Conservation (phyloP, 2,888 invertebrate genomes). For the Pseudolycoriella hygida region DNA sequence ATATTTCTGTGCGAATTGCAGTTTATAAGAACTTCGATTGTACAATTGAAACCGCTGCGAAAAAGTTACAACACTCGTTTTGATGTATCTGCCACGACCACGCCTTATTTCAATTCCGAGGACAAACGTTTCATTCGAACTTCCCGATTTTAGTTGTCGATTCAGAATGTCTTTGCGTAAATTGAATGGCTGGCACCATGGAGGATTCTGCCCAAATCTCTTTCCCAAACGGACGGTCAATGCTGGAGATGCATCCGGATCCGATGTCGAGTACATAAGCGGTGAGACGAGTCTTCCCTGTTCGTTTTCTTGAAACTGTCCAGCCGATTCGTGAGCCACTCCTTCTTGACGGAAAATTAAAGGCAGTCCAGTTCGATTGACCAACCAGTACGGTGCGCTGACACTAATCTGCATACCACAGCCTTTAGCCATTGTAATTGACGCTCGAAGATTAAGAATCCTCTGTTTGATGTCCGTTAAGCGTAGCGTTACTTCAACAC, state of each 20-base stretch:
- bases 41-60: slow-evolving; percentile 86
- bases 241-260: slow-evolving; percentile 68
- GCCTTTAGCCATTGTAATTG: slow-evolving; percentile 39
- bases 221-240: slow-evolving; percentile 61
- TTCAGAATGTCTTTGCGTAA: slow-evolving; percentile 63
- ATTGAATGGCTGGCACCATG: slow-evolving; percentile 77
- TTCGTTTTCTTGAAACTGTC: slow-evolving; percentile 91
- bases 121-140: slow-evolving; percentile 30
- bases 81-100: slow-evolving; percentile 76
- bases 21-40: slow-evolving; percentile 60
- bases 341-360: slow-evolving; percentile 87
- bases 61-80: slow-evolving; percentile 82
- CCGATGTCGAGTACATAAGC: slow-evolving; percentile 82
- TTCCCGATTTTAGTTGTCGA: slow-evolving; percentile 35
- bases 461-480: slow-evolving; percentile 56
- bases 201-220: slow-evolving; percentile 34
- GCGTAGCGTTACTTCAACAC: slow-evolving; percentile 49
- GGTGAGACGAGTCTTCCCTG: slow-evolving; percentile 83
- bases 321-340: slow-evolving; percentile 54
- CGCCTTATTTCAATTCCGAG: slow-evolving; percentile 80
- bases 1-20: slow-evolving; percentile 82
- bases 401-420: slow-evolving; percentile 50
- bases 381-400: slow-evolving; percentile 82
- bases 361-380: slow-evolving; percentile 93
- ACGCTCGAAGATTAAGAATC: slow-evolving; percentile 55